Percentiles rank a stretch among this genome's conserved stretches.
Conservation (phyloP, 1,140 invertebrate species). For the Nasonia vitripennis region DNA sequence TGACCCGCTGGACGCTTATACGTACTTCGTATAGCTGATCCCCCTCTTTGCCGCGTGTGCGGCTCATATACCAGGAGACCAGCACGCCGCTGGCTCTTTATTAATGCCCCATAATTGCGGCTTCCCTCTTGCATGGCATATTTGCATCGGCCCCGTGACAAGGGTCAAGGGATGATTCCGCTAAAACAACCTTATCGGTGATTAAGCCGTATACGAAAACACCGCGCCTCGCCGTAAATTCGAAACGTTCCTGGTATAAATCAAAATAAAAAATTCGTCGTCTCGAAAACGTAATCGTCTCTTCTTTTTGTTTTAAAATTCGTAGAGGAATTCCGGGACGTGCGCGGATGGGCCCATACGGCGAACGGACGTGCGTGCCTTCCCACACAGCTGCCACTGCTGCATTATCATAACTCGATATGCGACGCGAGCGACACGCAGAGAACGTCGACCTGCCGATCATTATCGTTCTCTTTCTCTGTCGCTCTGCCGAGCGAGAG, state of each 20-base stretch:
- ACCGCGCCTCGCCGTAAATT: too few species aligned
- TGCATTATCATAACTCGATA: constrained; percentile 62
- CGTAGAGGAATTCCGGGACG: constrained; percentile 19
- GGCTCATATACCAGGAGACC: neutral
- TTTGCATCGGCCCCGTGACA: neutral
- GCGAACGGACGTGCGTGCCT: neutral
- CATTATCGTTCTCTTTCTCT: constrained; percentile 49
- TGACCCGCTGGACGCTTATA: neutral
- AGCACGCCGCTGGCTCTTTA: neutral
- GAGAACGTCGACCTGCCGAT: constrained; percentile 59
- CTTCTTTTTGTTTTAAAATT: constrained; percentile 7
- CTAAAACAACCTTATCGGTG: too few species aligned
- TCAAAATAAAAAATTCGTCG: neutral
- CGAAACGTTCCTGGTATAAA: too few species aligned
- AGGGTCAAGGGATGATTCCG: too few species aligned
- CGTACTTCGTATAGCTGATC: neutral
- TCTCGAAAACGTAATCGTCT: neutral
- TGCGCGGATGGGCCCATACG: too few species aligned
- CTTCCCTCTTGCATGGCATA: neutral
- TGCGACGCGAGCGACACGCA: constrained; percentile 50
- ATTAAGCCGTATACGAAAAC: too few species aligned
- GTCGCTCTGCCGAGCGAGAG: neutral
- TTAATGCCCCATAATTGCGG: constrained; percentile 27
- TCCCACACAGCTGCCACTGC: constrained; percentile 40
- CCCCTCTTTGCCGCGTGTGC: neutral